Base-by-base conservation (phyloP, 2,113 vertebrate species). In the Chloropsis cyanopogon region DNA sequence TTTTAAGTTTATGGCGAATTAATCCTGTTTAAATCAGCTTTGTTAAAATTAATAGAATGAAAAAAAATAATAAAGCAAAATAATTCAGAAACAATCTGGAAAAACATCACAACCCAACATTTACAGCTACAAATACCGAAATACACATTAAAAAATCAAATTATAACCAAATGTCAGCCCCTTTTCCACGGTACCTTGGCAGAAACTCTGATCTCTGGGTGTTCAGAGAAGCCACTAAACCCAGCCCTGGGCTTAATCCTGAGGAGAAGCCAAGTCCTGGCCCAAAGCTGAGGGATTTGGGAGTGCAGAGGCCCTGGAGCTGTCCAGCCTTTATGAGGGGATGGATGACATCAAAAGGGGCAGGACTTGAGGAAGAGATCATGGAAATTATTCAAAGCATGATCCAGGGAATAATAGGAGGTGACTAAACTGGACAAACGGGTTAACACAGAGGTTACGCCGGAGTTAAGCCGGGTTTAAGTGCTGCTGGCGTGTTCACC, bases 291-390 rank as follows among this genome's bases (percentile, higher is more conserved):
- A 7, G 46, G 8, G 68, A 2, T 59, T 81, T 44, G 82, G 91
- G 79, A 80, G 49, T 80, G 90, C 6, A n/a, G 78, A 53, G 14
- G 12, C 22, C 6, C 6, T 7, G n/a, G 95, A 95, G 80, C 88
- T 94, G 78, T 94, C 88, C 90, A 93, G 93, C 81, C 93, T 97
- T 86, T 95, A 90, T 82, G 96, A 94, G 82, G 25, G 7, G 7
- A 76, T 16, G 0, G 64, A 79, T 97, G 94, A 97, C 88, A 80
- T 84, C 90, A 95, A 83, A 91, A 81, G 86, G 95, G 96, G 95
- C 86, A 65, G 96, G 96, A 44, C 88, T 92, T 41, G 10, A 56
- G 33, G 15, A 60, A 47, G 72, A 91, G 82, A 50, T 52, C 42
- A 84, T 46, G 77, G 65, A 52, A 89, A 82, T 90, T 52, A 80